Conservation (phyloP, 2,797 vertebrate species). For the Sandelia bainsii region DNA sequence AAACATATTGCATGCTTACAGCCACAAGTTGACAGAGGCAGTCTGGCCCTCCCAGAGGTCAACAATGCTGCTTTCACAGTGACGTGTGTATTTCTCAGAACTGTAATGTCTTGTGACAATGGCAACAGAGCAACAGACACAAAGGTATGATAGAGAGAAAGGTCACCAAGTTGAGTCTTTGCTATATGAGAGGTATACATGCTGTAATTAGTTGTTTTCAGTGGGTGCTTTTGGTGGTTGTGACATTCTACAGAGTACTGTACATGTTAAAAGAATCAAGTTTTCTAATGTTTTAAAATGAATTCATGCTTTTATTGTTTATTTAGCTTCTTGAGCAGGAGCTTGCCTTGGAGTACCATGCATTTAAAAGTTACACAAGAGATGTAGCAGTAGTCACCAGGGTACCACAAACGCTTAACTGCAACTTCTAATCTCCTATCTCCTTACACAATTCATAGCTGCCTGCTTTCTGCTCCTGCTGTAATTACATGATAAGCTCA, state of each 20-base stretch:
- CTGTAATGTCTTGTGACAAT: constrained; percentile 31
- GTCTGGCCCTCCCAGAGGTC: constrained; percentile 11
- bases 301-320: constrained; percentile 1
- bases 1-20: constrained; percentile 26
- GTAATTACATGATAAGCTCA: constrained; percentile 72
- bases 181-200: not conserved
- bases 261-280: not conserved
- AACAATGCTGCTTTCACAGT: constrained; percentile 41
- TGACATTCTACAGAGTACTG: not conserved
- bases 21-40: constrained; percentile 24
- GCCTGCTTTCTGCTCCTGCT: constrained; percentile 45
- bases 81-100: constrained; percentile 29
- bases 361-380: constrained; percentile 34
- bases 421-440: constrained; percentile 68
- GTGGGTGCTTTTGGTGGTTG: not conserved
- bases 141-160: constrained; percentile 1
- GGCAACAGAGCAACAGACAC: constrained; percentile 13
- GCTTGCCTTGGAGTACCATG: not conserved
- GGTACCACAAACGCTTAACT: constrained; percentile 49
- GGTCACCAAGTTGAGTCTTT: constrained; percentile 23
- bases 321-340: not conserved
- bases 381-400: constrained; percentile 23
- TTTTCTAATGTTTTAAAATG: constrained; percentile 6
- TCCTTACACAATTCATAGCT: constrained; percentile 50
- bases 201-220: constrained; percentile 4